A percentile compares a stretch with the other conserved stretches of the same genome.
phyloP scores from a whole-genome alignment of 2,113 vertebrate genomes.

The Asarcornis scutulata region DNA sequence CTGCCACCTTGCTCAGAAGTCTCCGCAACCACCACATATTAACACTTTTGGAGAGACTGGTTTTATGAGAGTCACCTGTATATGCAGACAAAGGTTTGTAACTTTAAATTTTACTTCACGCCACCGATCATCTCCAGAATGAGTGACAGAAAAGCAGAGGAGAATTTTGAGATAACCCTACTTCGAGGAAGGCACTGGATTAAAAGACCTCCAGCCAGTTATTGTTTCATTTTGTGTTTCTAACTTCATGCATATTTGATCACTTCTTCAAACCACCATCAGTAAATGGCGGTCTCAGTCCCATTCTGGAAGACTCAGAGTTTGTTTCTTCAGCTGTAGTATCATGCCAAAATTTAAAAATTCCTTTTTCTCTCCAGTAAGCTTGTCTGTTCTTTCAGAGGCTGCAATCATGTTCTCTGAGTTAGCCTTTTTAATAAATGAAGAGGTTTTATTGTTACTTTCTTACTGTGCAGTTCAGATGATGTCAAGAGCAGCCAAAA shows the following conservation, averaged over 20 bases:
- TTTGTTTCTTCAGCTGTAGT: background rate
- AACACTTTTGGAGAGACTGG: background rate
- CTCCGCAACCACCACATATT: no score
- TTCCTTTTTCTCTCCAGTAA: background rate
- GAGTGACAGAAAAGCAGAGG: background rate
- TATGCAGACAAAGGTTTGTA: background rate
- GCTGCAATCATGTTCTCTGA: background rate
- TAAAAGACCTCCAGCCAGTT: background rate
- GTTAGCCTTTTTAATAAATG: background rate
- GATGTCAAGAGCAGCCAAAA: background rate
- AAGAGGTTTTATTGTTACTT: background rate
- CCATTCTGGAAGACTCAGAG: background rate
- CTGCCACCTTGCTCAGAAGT: background rate
- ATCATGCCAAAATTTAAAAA: background rate
- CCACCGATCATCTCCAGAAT: background rate
- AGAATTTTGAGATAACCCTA: rapidly evolving
- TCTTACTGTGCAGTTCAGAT: background rate
- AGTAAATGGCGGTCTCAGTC: background rate
- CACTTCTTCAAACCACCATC: background rate
- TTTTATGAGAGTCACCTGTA: rapidly evolving
- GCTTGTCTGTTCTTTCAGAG: background rate
- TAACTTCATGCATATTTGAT: background rate
- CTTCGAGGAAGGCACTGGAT: background rate
- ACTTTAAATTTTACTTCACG: background rate
- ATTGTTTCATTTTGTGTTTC: background rate